A percentile compares a stretch with the other conserved stretches of the same genome.
Evolutionary conservation across 2,113 vertebrate species (phyloP).

Genomic region (Daboia siamensis): DNA sequence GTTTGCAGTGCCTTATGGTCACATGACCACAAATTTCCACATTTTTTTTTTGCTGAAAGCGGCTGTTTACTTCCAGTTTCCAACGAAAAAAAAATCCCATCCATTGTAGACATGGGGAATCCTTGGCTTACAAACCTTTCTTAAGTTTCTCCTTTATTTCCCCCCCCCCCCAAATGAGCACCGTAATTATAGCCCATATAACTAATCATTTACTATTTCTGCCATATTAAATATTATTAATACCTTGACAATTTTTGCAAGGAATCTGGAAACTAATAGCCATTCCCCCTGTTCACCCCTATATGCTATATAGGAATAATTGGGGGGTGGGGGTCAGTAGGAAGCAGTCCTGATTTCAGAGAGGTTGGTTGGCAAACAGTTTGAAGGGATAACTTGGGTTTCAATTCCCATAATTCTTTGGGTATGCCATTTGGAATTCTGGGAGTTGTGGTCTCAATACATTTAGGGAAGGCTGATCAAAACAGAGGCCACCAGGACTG

Average conservation of each 20-base stretch:
- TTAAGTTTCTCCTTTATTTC: neutral
- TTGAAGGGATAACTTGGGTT: neutral
- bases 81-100: too few species aligned
- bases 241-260: neutral
- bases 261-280: too few species aligned
- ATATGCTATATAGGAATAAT: neutral
- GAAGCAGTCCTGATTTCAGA: neutral
- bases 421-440: neutral
- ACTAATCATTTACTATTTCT: neutral
- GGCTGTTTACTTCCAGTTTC: too few species aligned
- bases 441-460: neutral
- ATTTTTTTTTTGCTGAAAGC: too few species aligned
- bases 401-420: neutral
- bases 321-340: neutral
- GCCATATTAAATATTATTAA: neutral
- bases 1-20: neutral
- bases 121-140: neutral
- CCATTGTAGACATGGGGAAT: too few species aligned
- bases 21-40: too few species aligned
- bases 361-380: neutral
- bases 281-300: neutral
- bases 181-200: neutral
- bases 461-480: neutral
- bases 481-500: neutral
- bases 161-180: neutral